Conservation (phyloP, 2,113 vertebrate genomes). For the Tympanuchus pallidicinctus region DNA sequence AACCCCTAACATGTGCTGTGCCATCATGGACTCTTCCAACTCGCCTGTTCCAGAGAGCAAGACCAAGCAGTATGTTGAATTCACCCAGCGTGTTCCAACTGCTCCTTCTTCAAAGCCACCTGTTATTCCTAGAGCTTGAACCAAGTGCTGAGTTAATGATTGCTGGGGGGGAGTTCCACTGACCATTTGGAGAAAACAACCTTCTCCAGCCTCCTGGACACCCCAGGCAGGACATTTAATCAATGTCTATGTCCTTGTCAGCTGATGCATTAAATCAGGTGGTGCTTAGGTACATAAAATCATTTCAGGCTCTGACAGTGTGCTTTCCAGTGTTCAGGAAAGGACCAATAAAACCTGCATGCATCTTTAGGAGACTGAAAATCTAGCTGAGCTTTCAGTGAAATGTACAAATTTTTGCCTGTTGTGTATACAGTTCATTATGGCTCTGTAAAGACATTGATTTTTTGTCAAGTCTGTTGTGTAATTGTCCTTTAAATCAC, state of each 20-base stretch:
- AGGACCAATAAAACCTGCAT: not conserved
- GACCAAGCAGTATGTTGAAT: not conserved
- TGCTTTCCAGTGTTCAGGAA: not conserved
- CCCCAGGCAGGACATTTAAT: conserved; percentile 44
- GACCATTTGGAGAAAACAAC: conserved; percentile 28
- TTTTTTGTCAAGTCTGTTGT: not conserved
- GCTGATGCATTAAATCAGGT: conserved; percentile 62
- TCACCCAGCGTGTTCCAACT: not conserved
- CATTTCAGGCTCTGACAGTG: conserved; percentile 11
- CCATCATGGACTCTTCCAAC: accelerated
- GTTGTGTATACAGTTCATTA: not conserved
- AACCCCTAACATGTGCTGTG: not conserved
- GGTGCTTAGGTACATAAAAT: conserved; percentile 45
- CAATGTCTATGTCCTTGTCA: conserved; percentile 65
- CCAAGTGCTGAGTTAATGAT: conserved; percentile 63
- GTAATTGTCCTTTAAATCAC: not conserved
- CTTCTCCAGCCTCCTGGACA: conserved; percentile 57
- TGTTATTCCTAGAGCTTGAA: conserved; percentile 17
- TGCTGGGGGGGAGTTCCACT: conserved; percentile 44
- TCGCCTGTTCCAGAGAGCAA: accelerated
- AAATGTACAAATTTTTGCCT: not conserved
- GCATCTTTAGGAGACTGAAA: not conserved
- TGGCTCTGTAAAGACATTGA: not conserved
- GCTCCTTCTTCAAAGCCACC: not conserved
- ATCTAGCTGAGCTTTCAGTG: not conserved